A percentile compares a stretch with the other conserved stretches of the same genome.
Evolutionary conservation across 2,113 vertebrate species (phyloP).

Genomic region (Macrotus californicus): DNA sequence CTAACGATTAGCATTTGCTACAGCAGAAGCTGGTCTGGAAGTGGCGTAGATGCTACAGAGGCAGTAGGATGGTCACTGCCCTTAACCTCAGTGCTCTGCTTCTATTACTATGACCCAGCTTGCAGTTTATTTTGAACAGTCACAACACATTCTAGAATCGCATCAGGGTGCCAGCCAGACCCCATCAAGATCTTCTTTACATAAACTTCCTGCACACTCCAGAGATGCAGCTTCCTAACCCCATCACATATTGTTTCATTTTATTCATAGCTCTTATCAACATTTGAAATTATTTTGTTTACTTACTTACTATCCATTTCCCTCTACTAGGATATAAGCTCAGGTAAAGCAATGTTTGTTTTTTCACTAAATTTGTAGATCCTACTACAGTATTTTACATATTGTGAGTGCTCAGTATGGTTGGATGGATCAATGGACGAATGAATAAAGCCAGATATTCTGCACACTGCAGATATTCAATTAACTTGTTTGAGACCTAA

Average conservation of each 20-base stretch:
- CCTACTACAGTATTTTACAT: background rate
- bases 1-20: background rate
- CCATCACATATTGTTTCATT: background rate
- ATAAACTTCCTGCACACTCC: background rate
- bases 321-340: background rate
- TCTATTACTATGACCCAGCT: background rate
- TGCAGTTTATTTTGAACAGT: background rate
- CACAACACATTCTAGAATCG: background rate
- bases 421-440: background rate
- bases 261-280: background rate
- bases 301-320: background rate
- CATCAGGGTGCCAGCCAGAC: background rate
- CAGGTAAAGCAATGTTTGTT: background rate
- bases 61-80: background rate
- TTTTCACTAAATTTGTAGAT: background rate
- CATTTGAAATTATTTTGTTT: background rate
- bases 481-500: background rate
- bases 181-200: background rate
- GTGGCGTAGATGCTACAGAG: background rate
- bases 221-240: background rate
- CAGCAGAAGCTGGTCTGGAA: background rate
- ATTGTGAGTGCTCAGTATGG: background rate
- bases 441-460: background rate
- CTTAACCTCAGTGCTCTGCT: background rate
- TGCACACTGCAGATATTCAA: background rate